These are phyloP conservation scores for Etheostoma nigrum DNA, from an alignment of 2,797 vertebrate genomes.

Conservation along the genomic window DNA sequence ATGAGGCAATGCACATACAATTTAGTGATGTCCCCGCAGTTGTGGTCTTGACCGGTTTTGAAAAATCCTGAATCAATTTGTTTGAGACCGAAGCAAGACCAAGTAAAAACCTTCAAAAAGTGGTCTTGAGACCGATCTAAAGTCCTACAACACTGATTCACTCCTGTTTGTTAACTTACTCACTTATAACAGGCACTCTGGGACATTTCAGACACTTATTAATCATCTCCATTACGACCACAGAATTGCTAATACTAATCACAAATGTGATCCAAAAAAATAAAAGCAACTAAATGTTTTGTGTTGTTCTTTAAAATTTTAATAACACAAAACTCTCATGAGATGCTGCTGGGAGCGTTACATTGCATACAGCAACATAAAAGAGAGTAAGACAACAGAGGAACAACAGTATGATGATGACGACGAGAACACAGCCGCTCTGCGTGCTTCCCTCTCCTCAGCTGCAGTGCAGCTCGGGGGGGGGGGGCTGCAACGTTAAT, in stretches of 20 bases:
- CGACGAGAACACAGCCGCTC: slow-evolving; percentile 38
- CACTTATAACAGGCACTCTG: background rate
- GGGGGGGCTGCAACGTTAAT: slow-evolving; percentile 51
- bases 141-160: too few relatives aligned
- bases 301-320: background rate
- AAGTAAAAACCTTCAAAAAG: too few relatives aligned
- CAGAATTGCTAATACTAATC: background rate
- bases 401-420: slow-evolving; percentile 46
- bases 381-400: background rate
- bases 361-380: slow-evolving; percentile 30
- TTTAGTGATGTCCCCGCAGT: too few relatives aligned
- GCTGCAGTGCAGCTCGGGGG: slow-evolving; percentile 51
- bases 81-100: too few relatives aligned
- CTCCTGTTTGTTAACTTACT: background rate
- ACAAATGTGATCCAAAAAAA: background rate
- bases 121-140: too few relatives aligned
- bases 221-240: slow-evolving; percentile 1
- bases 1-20: too few relatives aligned
- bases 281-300: background rate
- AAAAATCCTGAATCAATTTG: too few relatives aligned
- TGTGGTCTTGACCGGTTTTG: too few relatives aligned
- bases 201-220: background rate
- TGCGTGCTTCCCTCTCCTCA: slow-evolving; percentile 11
- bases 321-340: background rate
- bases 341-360: background rate